phyloP scores from a whole-genome alignment of 2,113 vertebrate genomes.

The Oceanodroma tethys region DNA sequence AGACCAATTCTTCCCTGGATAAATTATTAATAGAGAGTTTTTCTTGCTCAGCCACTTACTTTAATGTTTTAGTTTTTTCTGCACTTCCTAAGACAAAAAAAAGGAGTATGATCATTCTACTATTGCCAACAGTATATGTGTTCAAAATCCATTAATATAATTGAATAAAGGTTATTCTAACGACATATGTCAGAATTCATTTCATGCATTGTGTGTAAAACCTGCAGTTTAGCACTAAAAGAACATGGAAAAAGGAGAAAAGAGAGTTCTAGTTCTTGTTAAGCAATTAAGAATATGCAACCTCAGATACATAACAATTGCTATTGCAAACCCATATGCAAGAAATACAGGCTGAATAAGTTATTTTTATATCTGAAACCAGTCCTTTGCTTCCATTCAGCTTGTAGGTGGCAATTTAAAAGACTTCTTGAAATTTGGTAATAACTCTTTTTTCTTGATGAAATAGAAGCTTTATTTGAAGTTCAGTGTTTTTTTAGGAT shows the following conservation, averaged over 20 bases:
- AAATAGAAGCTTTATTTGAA: background rate
- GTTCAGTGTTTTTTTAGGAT: background rate
- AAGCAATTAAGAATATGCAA: background rate
- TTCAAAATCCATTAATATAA: background rate
- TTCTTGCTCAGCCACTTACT: background rate
- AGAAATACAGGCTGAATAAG: background rate
- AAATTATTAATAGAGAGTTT: background rate
- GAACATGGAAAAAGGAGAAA: background rate
- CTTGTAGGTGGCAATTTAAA: background rate
- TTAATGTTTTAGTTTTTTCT: background rate
- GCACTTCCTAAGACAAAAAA: background rate
- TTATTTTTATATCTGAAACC: background rate
- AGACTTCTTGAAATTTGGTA: background rate
- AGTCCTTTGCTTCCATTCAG: background rate
- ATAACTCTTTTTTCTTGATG: background rate
- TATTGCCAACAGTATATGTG: background rate
- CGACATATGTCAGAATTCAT: background rate
- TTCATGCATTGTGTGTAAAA: background rate
- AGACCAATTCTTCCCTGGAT: background rate
- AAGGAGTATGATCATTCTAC: background rate
- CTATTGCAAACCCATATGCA: background rate
- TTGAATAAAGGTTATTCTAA: background rate
- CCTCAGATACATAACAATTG: background rate
- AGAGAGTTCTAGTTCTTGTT: background rate
- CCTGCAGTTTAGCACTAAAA: background rate